Evolutionary conservation across 2,888 invertebrate species (phyloP).

Genomic region (Hydropsyche betteni): DNA sequence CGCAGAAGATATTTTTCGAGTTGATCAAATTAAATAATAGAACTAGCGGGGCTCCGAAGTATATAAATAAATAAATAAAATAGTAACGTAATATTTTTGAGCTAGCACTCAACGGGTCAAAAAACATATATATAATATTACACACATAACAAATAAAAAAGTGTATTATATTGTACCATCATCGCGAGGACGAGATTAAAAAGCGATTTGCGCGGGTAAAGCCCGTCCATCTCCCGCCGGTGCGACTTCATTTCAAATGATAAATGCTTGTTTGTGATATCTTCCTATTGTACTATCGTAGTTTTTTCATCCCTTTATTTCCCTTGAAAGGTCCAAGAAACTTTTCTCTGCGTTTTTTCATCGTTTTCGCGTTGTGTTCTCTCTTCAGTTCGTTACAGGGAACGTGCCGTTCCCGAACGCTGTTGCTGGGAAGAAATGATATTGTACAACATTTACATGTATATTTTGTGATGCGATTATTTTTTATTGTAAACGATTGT

Average conservation of each 20-base stretch:
- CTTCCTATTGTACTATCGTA: constrained; percentile 17
- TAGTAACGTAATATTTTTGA: no score
- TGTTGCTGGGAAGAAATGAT: neutral
- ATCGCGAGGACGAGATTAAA: constrained; percentile 35
- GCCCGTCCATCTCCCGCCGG: constrained; percentile 14
- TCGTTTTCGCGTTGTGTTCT: no score
- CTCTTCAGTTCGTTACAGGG: no score
- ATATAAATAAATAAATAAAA: no score
- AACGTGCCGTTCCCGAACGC: neutral
- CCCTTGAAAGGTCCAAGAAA: no score
- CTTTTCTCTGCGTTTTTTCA: no score
- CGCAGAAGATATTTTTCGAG: no score
- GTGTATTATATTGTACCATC: constrained; percentile 6
- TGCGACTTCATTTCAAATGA: constrained; percentile 36
- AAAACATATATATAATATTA: constrained; percentile 17
- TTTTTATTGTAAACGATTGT: constrained; percentile 5
- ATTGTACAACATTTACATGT: constrained; percentile 21
- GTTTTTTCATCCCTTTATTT: constrained; percentile 4
- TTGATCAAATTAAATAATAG: no score
- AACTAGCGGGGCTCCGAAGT: constrained; percentile 2
- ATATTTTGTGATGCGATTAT: constrained; percentile 30
- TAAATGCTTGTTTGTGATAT: constrained; percentile 32
- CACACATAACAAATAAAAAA: no score
- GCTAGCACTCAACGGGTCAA: neutral
- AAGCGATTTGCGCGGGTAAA: constrained; percentile 37